Evolutionary conservation across 2,888 invertebrate species (phyloP).

Genomic region (Nemoura dubitans): DNA sequence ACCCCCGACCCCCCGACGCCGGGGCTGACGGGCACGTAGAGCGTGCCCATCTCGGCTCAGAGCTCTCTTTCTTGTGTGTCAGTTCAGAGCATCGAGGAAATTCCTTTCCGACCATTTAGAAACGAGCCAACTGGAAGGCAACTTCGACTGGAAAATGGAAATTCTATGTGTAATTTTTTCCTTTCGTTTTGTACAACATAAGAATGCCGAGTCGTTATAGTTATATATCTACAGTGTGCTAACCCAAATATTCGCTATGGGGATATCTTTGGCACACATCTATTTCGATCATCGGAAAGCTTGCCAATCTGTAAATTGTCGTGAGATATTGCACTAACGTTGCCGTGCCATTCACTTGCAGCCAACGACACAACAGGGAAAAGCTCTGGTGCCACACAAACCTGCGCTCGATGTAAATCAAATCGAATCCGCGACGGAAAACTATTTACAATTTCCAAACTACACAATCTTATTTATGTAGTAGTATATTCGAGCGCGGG

Average conservation of each 20-base stretch:
- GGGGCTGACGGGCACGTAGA: neutral
- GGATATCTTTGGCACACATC: neutral
- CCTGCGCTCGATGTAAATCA: neutral
- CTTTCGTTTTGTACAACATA: neutral
- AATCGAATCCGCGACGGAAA: neutral
- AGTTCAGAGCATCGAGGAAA: slow-evolving; percentile 34
- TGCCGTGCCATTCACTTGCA: neutral
- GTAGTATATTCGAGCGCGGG: too few relatives aligned
- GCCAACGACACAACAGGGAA: neutral
- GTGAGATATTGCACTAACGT: neutral
- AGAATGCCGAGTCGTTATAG: neutral
- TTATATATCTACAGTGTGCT: too few relatives aligned
- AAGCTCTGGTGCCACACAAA: neutral
- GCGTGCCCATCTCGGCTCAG: neutral
- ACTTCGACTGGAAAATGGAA: slow-evolving; percentile 39
- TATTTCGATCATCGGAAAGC: neutral
- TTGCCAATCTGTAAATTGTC: slow-evolving; percentile 7
- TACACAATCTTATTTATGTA: neutral
- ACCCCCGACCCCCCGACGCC: too few relatives aligned
- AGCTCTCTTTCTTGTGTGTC: slow-evolving; percentile 31
- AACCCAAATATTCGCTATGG: too few relatives aligned
- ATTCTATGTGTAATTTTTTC: slow-evolving; percentile 20
- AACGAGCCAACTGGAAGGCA: slow-evolving; percentile 46
- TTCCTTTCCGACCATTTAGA: slow-evolving; percentile 48
- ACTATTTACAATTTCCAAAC: slow-evolving; percentile 12